Percentiles rank a stretch among this genome's conserved stretches.
Conservation (phyloP, 2,113 vertebrate species). For the Tetraodon nigroviridis region DNA sequence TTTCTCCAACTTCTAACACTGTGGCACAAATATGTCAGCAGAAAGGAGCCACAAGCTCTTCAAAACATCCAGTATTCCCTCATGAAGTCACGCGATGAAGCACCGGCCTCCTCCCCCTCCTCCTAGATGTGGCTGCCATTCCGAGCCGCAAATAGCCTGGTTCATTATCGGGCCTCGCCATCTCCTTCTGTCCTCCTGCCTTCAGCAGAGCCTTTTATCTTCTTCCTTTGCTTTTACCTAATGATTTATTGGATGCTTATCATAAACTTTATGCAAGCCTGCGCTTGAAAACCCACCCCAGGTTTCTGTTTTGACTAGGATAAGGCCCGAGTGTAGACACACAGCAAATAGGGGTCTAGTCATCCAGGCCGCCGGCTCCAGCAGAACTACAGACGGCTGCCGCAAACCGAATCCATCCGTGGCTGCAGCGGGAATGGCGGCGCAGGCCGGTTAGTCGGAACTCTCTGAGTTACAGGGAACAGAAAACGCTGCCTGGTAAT, state of each 20-base stretch:
- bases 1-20: slow-evolving; percentile 50
- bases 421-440: no score
- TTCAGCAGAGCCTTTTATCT: slow-evolving; percentile 21
- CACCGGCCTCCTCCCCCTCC: neutral
- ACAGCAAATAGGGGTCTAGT: neutral
- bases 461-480: neutral
- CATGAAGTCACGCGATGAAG: slow-evolving; percentile 54
- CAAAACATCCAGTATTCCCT: slow-evolving; percentile 45
- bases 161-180: slow-evolving; percentile 29
- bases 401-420: no score
- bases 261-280: slow-evolving; percentile 39
- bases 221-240: slow-evolving; percentile 25
- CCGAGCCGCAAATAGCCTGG: slow-evolving; percentile 14
- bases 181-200: slow-evolving; percentile 2
- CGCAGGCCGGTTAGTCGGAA: neutral
- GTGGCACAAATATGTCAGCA: slow-evolving; percentile 60
- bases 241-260: slow-evolving; percentile 45
- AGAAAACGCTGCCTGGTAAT: slow-evolving; percentile 4
- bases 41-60: slow-evolving; percentile 48
- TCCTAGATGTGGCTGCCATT: slow-evolving; percentile 2
- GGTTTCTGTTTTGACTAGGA: slow-evolving; percentile 48
- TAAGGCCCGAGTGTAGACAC: slow-evolving; percentile 16
- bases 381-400: no score
- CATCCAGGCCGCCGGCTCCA: no score
- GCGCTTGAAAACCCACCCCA: slow-evolving; percentile 34